Conservation (phyloP, 2,113 vertebrate species). For the Strix aluco region DNA sequence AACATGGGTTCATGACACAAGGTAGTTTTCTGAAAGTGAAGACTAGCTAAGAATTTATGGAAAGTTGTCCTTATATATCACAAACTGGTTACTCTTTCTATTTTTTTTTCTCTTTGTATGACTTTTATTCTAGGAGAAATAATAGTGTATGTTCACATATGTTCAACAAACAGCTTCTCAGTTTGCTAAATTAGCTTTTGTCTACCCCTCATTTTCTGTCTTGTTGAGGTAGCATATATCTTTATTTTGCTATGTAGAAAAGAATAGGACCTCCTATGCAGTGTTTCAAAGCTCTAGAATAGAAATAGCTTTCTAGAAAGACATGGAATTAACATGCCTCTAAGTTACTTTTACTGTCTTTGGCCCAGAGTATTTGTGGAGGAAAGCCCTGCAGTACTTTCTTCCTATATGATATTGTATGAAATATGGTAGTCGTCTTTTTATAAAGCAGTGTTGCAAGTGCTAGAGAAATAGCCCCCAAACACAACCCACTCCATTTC, state of each 20-base stretch:
- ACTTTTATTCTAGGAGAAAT: not conserved
- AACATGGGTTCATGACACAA: not conserved
- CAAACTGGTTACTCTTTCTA: not conserved
- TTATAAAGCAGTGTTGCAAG: not conserved
- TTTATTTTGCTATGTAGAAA: not conserved
- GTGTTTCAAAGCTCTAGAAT: not conserved
- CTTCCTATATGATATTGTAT: not conserved
- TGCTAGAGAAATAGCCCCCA: not conserved
- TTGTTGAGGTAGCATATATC: not conserved
- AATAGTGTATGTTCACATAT: not conserved
- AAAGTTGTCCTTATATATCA: not conserved
- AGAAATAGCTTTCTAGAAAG: not conserved
- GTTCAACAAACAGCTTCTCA: not conserved
- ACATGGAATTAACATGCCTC: not conserved
- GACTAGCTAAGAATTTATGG: not conserved
- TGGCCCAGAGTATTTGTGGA: not conserved
- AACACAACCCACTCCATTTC: fast-evolving
- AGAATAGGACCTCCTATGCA: not conserved
- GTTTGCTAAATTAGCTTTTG: not conserved
- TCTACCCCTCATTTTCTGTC: not conserved
- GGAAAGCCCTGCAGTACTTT: not conserved
- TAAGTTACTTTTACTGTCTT: not conserved
- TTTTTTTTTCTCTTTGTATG: not conserved
- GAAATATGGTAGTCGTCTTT: not conserved
- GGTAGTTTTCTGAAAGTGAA: not conserved